These are phyloP conservation scores for Chelon auratus DNA, from an alignment of 2,797 vertebrate species.

Conservation along the genomic window DNA sequence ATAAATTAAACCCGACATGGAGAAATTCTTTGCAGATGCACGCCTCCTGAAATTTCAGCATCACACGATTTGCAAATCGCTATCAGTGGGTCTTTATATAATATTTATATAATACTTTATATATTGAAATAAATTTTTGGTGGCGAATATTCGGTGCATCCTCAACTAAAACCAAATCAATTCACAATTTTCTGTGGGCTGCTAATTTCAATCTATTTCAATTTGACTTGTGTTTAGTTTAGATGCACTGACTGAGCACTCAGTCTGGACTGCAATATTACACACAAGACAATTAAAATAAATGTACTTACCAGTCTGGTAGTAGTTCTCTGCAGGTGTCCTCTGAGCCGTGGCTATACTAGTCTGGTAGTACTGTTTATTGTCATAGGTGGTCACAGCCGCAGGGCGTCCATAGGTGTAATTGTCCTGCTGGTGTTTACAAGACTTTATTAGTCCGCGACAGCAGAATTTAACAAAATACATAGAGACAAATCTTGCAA, in stretches of 20 bases:
- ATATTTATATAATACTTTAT: too few species aligned
- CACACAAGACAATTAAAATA: neutral
- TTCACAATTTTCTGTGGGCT: too few species aligned
- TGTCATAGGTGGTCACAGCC: conserved; percentile 75
- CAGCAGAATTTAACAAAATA: neutral
- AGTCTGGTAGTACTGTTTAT: conserved; percentile 80
- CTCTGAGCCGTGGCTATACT: conserved; percentile 75
- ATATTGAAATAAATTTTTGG: too few species aligned
- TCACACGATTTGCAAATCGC: too few species aligned
- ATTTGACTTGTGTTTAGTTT: too few species aligned
- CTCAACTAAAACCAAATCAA: too few species aligned
- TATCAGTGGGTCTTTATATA: too few species aligned
- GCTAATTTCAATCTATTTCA: too few species aligned
- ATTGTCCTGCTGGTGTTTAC: conserved; percentile 73
- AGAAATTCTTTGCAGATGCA: too few species aligned
- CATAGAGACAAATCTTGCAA: neutral
- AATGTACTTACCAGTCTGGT: conserved; percentile 79
- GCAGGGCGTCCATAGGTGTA: conserved; percentile 75
- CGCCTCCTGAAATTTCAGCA: too few species aligned
- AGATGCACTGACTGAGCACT: neutral
- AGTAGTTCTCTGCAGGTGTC: conserved; percentile 72
- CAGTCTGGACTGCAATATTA: neutral
- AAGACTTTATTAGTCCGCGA: neutral
- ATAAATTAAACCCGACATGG: too few species aligned
- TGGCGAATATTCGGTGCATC: too few species aligned